A percentile compares a stretch with the other conserved stretches of the same genome.
Conservation (phyloP, 2,113 vertebrate genomes). For the Oncorhynchus tshawytscha region DNA sequence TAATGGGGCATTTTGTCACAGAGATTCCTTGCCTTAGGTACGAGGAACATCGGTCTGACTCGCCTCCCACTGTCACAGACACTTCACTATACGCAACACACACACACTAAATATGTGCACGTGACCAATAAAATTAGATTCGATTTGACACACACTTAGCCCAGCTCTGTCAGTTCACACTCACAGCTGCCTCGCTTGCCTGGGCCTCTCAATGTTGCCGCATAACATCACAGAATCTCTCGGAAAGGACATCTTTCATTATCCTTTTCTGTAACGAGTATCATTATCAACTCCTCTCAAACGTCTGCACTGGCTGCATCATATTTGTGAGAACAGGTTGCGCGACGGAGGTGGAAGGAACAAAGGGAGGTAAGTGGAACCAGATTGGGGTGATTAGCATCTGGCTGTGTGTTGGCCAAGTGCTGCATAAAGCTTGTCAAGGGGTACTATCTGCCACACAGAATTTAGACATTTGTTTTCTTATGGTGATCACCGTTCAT, state of each 20-base stretch:
- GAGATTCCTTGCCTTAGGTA: neutral
- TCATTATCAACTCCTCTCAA: conserved; percentile 55
- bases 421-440: neutral
- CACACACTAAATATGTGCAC: neutral
- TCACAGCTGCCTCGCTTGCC: conserved; percentile 47
- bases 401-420: neutral
- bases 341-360: neutral
- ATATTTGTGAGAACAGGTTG: conserved; percentile 39
- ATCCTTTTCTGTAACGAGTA: conserved; percentile 60
- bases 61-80: no score
- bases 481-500: neutral
- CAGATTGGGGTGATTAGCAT: neutral
- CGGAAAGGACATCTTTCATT: conserved; percentile 55
- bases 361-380: neutral
- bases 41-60: conserved; percentile 41
- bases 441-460: neutral
- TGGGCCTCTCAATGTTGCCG: conserved; percentile 54
- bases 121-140: neutral
- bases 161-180: conserved; percentile 3
- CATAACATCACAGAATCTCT: conserved; percentile 67
- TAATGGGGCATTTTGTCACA: conserved; percentile 14
- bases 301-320: conserved; percentile 43
- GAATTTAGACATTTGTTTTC: neutral
- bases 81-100: neutral
- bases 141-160: conserved; percentile 20